A percentile compares a stretch with the other conserved stretches of the same genome.
Conservation (phyloP, 2,888 invertebrate genomes). For the Tachina lurida region DNA sequence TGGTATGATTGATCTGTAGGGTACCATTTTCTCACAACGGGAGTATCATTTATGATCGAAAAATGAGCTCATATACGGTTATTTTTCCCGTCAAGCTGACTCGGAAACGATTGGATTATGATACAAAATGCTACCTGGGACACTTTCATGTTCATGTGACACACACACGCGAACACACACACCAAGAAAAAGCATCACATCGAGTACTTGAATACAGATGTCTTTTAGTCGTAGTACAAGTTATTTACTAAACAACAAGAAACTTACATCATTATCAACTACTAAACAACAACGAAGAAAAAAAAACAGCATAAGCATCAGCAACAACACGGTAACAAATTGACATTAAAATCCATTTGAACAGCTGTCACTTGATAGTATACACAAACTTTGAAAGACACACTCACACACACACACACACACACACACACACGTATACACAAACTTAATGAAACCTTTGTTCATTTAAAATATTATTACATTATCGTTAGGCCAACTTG, state of each 20-base stretch:
- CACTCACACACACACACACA: not conserved
- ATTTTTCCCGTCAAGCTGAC: too few species aligned
- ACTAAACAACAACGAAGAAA: slow-evolving; percentile 33
- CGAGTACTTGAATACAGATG: not conserved
- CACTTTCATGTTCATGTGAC: slow-evolving; percentile 1
- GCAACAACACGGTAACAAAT: slow-evolving; percentile 54
- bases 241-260: slow-evolving; percentile 51
- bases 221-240: slow-evolving; percentile 51
- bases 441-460: not conserved
- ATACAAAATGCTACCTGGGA: too few species aligned
- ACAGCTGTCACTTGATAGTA: slow-evolving; percentile 54
- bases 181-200: not conserved
- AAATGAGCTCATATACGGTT: too few species aligned
- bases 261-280: slow-evolving; percentile 60
- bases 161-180: not conserved
- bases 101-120: too few species aligned
- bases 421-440: not conserved
- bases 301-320: not conserved
- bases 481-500: slow-evolving; percentile 49
- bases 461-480: slow-evolving; percentile 24
- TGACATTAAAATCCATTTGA: slow-evolving; percentile 66
- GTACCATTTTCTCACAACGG: too few species aligned
- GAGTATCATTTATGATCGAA: too few species aligned
- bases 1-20: too few species aligned
- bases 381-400: not conserved